Evolutionary conservation across 2,113 vertebrate species (phyloP).

Genomic region (Ptilorrhoa leucosticta): DNA sequence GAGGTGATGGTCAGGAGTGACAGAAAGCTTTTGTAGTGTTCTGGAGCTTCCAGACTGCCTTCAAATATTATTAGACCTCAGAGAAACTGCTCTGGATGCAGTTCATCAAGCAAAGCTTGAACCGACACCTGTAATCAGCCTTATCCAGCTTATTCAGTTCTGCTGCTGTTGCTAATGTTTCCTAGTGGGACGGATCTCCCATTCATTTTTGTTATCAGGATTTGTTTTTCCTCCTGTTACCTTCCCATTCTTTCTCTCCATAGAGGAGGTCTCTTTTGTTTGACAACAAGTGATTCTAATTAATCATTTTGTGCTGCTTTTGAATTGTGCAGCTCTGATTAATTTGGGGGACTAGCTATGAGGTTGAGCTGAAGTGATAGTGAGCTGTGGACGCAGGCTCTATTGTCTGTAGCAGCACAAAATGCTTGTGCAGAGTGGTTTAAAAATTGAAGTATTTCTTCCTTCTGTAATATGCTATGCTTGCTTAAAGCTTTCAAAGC

Average conservation of each 20-base stretch:
- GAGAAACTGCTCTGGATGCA: background rate
- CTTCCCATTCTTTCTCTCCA: slow-evolving; percentile 17
- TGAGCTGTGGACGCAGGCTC: background rate
- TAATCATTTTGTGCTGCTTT: slow-evolving; percentile 53
- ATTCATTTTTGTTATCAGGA: slow-evolving; percentile 44
- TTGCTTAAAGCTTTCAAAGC: slow-evolving; percentile 59
- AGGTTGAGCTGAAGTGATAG: background rate
- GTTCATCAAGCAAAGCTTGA: background rate
- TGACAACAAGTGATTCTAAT: slow-evolving; percentile 52
- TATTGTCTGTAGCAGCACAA: background rate
- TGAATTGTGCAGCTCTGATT: slow-evolving; percentile 32
- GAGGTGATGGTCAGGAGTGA: background rate
- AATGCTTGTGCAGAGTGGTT: background rate
- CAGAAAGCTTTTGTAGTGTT: background rate
- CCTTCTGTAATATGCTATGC: background rate
- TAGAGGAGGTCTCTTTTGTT: slow-evolving; percentile 31
- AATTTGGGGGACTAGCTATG: background rate
- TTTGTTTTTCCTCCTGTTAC: background rate
- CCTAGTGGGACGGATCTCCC: background rate
- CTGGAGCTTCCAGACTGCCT: background rate
- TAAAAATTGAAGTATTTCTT: slow-evolving; percentile 12
- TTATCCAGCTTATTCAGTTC: background rate
- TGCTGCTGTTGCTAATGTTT: background rate
- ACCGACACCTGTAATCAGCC: background rate
- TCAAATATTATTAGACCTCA: background rate